Evolutionary conservation across 2,113 vertebrate species (phyloP).

Genomic region (Podiceps cristatus): DNA sequence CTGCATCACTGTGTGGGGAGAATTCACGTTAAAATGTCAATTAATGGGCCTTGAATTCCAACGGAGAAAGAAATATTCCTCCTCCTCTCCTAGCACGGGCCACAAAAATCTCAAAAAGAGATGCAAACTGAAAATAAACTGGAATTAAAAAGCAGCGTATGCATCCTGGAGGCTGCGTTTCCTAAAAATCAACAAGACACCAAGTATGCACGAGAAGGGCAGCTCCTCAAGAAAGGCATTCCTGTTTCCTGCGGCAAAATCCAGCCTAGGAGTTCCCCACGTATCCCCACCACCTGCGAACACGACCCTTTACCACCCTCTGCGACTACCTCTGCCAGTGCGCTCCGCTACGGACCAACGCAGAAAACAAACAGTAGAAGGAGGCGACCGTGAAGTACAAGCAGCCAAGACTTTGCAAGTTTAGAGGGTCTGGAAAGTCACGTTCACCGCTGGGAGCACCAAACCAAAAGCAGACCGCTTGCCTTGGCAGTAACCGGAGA

Average conservation of each 20-base stretch:
- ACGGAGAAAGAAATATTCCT: accelerated
- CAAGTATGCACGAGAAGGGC: accelerated
- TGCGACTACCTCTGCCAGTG: background rate
- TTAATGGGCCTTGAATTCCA: accelerated
- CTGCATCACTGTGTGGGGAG: constrained; percentile 69
- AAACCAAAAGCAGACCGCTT: background rate
- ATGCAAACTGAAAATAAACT: background rate
- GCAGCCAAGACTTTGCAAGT: background rate
- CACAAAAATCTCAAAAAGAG: accelerated
- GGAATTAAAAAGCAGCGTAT: background rate
- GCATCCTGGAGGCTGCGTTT: accelerated
- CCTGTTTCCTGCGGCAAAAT: background rate
- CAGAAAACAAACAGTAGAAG: background rate
- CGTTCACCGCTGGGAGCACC: background rate
- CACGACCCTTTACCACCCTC: accelerated
- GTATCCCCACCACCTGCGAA: accelerated
- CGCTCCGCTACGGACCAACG: background rate
- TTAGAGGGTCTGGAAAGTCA: background rate
- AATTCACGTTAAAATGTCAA: accelerated
- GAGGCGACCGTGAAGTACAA: accelerated
- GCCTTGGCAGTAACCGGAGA: accelerated
- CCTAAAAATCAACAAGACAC: background rate
- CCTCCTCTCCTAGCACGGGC: background rate
- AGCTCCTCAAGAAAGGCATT: background rate
- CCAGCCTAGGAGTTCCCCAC: accelerated